Evolutionary conservation across 1,140 invertebrate species (phyloP), one percentile per base, ranked within the genome.

Genomic region (Phenacoccus solenopsis): DNA sequence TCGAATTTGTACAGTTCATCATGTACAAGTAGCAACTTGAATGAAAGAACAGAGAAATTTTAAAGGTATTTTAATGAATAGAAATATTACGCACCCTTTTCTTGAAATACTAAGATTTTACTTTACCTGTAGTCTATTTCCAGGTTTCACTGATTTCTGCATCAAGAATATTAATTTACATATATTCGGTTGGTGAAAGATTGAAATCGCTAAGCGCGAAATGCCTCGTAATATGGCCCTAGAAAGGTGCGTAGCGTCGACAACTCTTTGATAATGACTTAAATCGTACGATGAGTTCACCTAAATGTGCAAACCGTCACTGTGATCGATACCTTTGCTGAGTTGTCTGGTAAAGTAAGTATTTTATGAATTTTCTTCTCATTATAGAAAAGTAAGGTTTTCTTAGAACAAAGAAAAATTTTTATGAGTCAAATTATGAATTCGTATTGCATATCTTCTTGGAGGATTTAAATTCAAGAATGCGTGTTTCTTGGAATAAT

Each of bases 141-240:
- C 57, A 22, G 89, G 90, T 0, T 90, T 87, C 74, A 84, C 84
- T 0, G 91, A 96, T 75, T 96, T 96, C 80, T 96, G 93, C 79
- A 92, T 97, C 1, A 84, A 90, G 71, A 97, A 93, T 80, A 93
- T 94, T 49, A 88, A 90, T 69, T 91, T 96, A 76, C 88, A 94
- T 76, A 91, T 91, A 0, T 98, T 96, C 79, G 96, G 96, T 0
- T 82, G 96, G 25, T 78, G 95, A 68, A 96, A 98, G 82, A 98
- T 98, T 75, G 95, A 98, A 81, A 97, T 98, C 73, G 95, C 95
- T n/a, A 94, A 98, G 77, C 95, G 97, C 82, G 96, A 98, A 83
- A 98, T 98, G 96, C 94, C 95, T 0, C 96, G 96, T 1, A 94
- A 98, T 68, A 94, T 98, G 86, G 94, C 95, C 0, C 78, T 98